A percentile compares a stretch with the other conserved stretches of the same genome.
Evolutionary conservation across 1,140 invertebrate genomes (phyloP).

Genomic region (Helicoverpa armigera): DNA sequence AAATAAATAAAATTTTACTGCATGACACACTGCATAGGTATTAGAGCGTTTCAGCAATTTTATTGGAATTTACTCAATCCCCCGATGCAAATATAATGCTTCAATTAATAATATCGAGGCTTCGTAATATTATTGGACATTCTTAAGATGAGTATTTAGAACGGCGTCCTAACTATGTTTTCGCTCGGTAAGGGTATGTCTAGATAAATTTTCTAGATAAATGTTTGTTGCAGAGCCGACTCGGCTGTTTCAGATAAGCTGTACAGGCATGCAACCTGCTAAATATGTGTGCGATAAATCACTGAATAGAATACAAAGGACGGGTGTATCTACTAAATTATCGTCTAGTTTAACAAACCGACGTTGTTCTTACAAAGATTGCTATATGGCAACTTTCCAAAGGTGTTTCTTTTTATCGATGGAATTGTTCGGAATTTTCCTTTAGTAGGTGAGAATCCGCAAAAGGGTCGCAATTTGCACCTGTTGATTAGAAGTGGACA

Average conservation of each 20-base stretch:
- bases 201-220: constrained; percentile 69
- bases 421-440: constrained; percentile 18
- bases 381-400: constrained; percentile 40
- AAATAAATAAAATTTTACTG: too few species aligned
- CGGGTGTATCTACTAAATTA: constrained; percentile 46
- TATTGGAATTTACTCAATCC: background rate
- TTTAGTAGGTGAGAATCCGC: constrained; percentile 15
- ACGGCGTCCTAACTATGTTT: constrained; percentile 56
- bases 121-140: constrained; percentile 42
- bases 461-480: constrained; percentile 37
- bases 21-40: too few species aligned
- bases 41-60: too few species aligned
- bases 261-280: constrained; percentile 58
- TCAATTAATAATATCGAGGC: constrained; percentile 23
- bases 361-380: constrained; percentile 14
- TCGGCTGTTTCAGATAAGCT: constrained; percentile 61
- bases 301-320: constrained; percentile 55
- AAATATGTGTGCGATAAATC: constrained; percentile 68
- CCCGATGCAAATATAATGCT: background rate
- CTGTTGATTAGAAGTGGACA: constrained; percentile 31
- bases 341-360: constrained; percentile 44
- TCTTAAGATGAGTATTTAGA: constrained; percentile 49
- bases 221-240: constrained; percentile 48
- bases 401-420: constrained; percentile 34
- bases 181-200: constrained; percentile 52